Conservation (phyloP, 1,140 invertebrate genomes). For the Monomorium pharaonis region DNA sequence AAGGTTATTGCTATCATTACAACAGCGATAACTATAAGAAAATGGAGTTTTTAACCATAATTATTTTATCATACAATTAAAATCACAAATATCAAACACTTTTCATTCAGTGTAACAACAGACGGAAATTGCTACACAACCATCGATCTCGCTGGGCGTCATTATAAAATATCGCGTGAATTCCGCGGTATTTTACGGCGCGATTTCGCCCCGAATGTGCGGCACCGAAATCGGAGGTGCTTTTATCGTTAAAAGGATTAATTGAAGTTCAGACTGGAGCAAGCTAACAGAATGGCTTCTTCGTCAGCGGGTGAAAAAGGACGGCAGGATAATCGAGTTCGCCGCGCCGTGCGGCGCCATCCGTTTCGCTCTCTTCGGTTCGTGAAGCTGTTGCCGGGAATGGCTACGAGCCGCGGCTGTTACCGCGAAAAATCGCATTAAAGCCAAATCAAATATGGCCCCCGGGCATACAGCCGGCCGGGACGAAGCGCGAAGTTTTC, state of each 20-base stretch:
- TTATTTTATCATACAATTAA: too few relatives aligned
- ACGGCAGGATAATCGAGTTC: constrained; percentile 60
- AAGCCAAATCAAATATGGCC: constrained; percentile 62
- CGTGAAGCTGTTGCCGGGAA: constrained; percentile 11
- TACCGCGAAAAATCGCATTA: constrained; percentile 61
- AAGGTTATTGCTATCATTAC: too few relatives aligned
- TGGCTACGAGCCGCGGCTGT: constrained; percentile 50
- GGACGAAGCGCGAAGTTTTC: constrained; percentile 28
- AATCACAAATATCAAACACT: too few relatives aligned
- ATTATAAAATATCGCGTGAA: neutral
- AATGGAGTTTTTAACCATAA: too few relatives aligned
- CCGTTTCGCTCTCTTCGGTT: neutral
- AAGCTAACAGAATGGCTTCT: constrained; percentile 14
- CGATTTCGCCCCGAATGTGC: neutral
- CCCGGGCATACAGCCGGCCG: neutral
- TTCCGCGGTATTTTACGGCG: neutral
- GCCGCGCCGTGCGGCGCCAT: neutral
- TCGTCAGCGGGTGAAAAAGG: neutral
- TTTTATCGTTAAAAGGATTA: constrained; percentile 48
- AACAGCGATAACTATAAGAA: too few relatives aligned
- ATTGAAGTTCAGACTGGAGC: constrained; percentile 19
- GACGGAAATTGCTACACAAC: neutral
- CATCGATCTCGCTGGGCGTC: neutral
- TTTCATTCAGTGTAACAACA: neutral
- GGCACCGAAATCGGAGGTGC: neutral